phyloP scores from a whole-genome alignment of 92 coral and sea anemone species.

The Virgularia gustaviana region DNA sequence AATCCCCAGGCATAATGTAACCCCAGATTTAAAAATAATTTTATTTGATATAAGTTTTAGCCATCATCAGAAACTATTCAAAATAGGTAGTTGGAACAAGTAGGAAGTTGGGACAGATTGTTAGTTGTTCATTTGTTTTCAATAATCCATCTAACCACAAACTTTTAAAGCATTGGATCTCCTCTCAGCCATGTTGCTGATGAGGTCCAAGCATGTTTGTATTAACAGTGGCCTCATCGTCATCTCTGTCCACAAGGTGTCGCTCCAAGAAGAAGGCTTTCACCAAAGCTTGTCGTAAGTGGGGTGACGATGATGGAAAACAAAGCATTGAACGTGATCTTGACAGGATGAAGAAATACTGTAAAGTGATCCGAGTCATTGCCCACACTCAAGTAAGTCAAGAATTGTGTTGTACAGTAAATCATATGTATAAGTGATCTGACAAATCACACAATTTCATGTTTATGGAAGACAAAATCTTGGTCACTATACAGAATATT shows the following conservation, averaged over 20 bases:
- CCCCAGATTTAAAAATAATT: too few relatives aligned
- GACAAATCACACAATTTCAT: not conserved
- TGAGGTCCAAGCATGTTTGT: constrained; percentile 79
- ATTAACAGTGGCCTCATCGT: constrained; percentile 60
- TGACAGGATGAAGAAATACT: constrained; percentile 91
- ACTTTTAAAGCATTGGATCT: constrained; percentile 75
- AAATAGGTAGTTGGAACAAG: not conserved
- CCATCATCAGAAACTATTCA: not conserved
- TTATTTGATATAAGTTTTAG: too few relatives aligned
- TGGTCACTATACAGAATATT: too few relatives aligned
- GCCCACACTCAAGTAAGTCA: constrained; percentile 90
- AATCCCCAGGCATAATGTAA: too few relatives aligned
- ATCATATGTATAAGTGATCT: not conserved
- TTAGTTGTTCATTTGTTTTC: not conserved
- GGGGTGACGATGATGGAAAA: constrained; percentile 98
- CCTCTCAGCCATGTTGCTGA: constrained; percentile 90
- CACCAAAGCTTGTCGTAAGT: constrained; percentile 93
- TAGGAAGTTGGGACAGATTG: not conserved
- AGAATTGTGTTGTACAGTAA: too few relatives aligned
- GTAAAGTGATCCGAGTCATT: constrained; percentile 97
- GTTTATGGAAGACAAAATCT: too few relatives aligned
- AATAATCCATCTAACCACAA: constrained; percentile 70
- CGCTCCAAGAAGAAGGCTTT: constrained; percentile 99
- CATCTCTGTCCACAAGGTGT: constrained; percentile 85
- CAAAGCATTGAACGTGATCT: constrained; percentile 81